Conservation (phyloP, 1,140 invertebrate species). For the Ostrea denselamellosa region DNA sequence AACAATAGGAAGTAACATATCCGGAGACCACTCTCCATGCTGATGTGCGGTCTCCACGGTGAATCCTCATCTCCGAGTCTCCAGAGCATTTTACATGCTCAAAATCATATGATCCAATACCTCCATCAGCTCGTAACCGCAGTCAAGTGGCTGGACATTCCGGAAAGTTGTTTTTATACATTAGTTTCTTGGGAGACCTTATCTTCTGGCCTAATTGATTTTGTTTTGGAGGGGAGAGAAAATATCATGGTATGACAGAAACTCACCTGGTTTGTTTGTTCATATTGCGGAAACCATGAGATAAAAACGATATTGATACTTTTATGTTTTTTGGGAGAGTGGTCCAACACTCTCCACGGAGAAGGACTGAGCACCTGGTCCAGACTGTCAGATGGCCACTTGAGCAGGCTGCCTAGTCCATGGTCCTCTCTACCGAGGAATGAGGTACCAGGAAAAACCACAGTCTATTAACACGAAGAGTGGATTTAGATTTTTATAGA, state of each 20-base stretch:
- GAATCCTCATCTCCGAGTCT: slow-evolving; percentile 14
- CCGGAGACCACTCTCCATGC: background rate
- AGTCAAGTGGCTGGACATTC: slow-evolving; percentile 25
- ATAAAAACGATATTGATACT: slow-evolving; percentile 39
- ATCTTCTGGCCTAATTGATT: slow-evolving; percentile 10
- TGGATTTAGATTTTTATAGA: background rate
- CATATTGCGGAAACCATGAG: slow-evolving; percentile 27
- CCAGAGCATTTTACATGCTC: slow-evolving; percentile 23
- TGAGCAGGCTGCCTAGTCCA: background rate
- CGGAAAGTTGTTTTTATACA: slow-evolving; percentile 35
- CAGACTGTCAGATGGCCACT: background rate
- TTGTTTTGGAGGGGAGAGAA: slow-evolving; percentile 29
- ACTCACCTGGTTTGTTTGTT: slow-evolving; percentile 37
- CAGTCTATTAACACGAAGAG: slow-evolving; percentile 19
- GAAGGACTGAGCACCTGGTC: background rate
- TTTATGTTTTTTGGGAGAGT: slow-evolving; percentile 39
- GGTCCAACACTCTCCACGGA: background rate
- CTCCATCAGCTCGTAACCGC: slow-evolving; percentile 16
- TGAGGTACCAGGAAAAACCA: background rate
- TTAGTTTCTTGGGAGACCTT: slow-evolving; percentile 31
- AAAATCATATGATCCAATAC: background rate
- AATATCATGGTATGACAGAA: slow-evolving; percentile 19
- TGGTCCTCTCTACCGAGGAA: background rate
- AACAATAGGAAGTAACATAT: slow-evolving; percentile 31
- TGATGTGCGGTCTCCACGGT: background rate